These are phyloP conservation scores for Aplocera efformata DNA, from an alignment of 2,888 invertebrate species.

Conservation along the genomic window DNA sequence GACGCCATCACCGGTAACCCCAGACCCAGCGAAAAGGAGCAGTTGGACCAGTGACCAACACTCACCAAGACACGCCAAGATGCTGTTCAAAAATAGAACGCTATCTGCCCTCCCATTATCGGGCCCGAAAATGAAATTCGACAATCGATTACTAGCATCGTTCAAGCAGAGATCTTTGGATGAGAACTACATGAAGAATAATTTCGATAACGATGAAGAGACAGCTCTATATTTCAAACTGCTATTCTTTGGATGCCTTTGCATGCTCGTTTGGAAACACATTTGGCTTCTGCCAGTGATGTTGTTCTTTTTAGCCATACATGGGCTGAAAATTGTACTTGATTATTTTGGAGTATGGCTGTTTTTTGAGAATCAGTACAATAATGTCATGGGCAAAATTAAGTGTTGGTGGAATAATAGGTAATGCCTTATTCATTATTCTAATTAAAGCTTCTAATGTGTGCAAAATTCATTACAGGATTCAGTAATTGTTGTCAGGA, in stretches of 20 bases:
- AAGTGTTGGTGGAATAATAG: constrained; percentile 83
- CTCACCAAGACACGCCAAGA: constrained; percentile 64
- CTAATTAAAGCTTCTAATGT: not conserved
- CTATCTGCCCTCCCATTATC: constrained; percentile 66
- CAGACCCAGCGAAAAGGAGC: constrained; percentile 52
- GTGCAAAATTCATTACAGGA: too few species aligned
- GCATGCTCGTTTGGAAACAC: constrained; percentile 93
- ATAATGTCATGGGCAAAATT: constrained; percentile 57
- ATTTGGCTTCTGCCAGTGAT: constrained; percentile 90
- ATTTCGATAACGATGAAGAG: constrained; percentile 74
- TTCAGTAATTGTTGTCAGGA: too few species aligned
- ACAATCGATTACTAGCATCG: constrained; percentile 61
- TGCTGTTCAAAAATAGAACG: constrained; percentile 69
- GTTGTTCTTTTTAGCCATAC: constrained; percentile 87
- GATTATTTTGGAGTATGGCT: constrained; percentile 76
- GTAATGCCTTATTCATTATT: constrained; percentile 36
- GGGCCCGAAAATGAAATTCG: constrained; percentile 55
- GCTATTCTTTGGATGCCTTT: constrained; percentile 89
- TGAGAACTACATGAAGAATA: constrained; percentile 67
- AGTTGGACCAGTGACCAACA: constrained; percentile 55
- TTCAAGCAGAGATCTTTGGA: constrained; percentile 66
- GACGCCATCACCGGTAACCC: constrained; percentile 52
- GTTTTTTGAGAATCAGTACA: constrained; percentile 68
- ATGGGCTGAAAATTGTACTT: constrained; percentile 78
- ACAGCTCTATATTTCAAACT: constrained; percentile 88